phyloP scores from a whole-genome alignment of 2,888 invertebrate species.

The Thereva nobilitata region DNA sequence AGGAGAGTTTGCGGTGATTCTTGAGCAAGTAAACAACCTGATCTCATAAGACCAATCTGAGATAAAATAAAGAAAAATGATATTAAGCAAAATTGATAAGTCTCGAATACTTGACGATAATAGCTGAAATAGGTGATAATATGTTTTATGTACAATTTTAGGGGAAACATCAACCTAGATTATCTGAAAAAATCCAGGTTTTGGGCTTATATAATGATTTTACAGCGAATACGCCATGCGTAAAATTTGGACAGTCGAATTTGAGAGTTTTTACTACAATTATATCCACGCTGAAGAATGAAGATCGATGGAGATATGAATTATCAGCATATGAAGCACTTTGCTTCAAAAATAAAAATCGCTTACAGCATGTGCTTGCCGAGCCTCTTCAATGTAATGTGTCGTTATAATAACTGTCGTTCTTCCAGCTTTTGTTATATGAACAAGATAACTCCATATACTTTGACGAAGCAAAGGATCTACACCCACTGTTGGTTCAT shows the following conservation, averaged over 20 bases:
- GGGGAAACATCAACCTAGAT: no score
- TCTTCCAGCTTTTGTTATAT: conserved; percentile 85
- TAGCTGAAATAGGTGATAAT: no score
- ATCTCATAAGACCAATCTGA: conserved; percentile 93
- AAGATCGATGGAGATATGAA: no score
- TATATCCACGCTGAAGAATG: no score
- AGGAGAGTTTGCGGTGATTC: conserved; percentile 84
- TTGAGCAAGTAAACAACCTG: conserved; percentile 87
- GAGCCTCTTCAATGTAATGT: conserved; percentile 94
- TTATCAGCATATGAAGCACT: no score
- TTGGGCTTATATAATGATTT: no score
- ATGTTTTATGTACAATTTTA: no score
- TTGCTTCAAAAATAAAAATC: conserved; percentile 2
- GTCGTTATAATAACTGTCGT: conserved; percentile 92
- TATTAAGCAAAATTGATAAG: not conserved
- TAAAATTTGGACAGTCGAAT: no score
- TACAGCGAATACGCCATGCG: no score
- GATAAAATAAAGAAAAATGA: not conserved
- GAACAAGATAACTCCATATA: conserved; percentile 92
- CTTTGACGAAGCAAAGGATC: conserved; percentile 88
- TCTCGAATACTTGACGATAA: no score
- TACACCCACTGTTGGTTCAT: conserved; percentile 92
- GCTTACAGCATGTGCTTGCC: conserved; percentile 85
- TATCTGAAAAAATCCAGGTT: no score
- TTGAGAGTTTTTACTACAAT: no score